Percentiles rank a stretch among this genome's conserved stretches.
Conservation (phyloP, 2,113 vertebrate species). For the Rhynchomys soricoides region DNA sequence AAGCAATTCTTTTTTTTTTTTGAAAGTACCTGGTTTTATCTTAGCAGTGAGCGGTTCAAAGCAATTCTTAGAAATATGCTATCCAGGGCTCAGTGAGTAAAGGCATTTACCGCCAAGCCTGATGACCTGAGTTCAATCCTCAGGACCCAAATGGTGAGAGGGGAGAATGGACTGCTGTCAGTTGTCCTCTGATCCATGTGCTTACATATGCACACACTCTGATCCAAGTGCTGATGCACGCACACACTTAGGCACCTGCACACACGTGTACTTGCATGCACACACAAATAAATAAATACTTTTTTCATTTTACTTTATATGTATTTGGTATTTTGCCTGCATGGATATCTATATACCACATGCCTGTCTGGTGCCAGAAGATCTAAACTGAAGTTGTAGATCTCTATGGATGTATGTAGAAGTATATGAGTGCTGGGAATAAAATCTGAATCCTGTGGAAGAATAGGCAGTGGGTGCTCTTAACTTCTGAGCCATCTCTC, state of each 20-base stretch:
- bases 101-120: not conserved
- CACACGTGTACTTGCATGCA: not conserved
- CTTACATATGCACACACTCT: no score
- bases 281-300: not conserved
- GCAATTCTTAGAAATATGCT: slow-evolving; percentile 34
- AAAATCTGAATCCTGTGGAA: not conserved
- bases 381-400: not conserved
- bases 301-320: not conserved
- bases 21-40: no score
- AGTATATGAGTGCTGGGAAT: not conserved
- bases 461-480: not conserved
- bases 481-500: not conserved
- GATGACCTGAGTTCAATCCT: not conserved
- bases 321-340: not conserved
- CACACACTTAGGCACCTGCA: not conserved
- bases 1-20: not conserved
- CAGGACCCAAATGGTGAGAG: not conserved
- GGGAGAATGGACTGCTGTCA: not conserved
- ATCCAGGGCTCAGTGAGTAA: not conserved
- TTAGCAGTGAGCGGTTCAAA: not conserved
- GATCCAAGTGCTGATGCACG: not conserved
- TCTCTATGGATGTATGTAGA: not conserved
- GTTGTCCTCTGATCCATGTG: not conserved
- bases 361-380: not conserved
- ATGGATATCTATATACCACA: not conserved